Percentiles rank a stretch among this genome's conserved stretches.
These are phyloP conservation scores for Brachylomia viminalis DNA, from an alignment of 2,888 invertebrate species.

Conservation along the genomic window DNA sequence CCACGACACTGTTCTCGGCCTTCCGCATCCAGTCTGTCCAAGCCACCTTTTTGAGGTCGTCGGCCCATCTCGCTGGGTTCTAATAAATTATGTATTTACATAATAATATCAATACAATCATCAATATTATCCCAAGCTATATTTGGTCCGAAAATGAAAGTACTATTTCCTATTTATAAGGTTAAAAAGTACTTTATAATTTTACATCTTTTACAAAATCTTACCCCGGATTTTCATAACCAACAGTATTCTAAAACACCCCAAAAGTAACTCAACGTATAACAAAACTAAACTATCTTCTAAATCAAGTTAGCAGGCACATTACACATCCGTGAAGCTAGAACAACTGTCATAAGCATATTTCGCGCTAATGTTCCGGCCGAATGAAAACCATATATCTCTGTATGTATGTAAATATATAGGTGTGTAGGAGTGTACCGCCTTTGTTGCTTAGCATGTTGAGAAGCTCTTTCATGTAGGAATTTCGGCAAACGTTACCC, in stretches of 20 bases:
- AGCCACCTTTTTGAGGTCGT: no score
- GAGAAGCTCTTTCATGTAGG: not conserved
- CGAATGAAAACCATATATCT: slow-evolving; percentile 58
- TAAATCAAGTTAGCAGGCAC: slow-evolving; percentile 51
- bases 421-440: not conserved
- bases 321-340: slow-evolving; percentile 43
- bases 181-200: no score
- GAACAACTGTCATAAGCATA: slow-evolving; percentile 63
- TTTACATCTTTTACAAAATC: no score
- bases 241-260: not conserved
- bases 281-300: slow-evolving; percentile 45
- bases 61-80: no score
- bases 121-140: no score
- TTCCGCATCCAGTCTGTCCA: no score
- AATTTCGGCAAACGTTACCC: not conserved
- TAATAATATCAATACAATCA: no score
- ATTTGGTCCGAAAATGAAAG: no score
- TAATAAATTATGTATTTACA: no score
- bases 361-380: slow-evolving; percentile 58
- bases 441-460: slow-evolving; percentile 15
- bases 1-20: no score
- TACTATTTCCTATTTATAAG: no score
- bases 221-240: no score
- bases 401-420: not conserved
- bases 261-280: slow-evolving; percentile 34